phyloP scores from a whole-genome alignment of 1,140 invertebrate genomes.

The Pantala flavescens region DNA sequence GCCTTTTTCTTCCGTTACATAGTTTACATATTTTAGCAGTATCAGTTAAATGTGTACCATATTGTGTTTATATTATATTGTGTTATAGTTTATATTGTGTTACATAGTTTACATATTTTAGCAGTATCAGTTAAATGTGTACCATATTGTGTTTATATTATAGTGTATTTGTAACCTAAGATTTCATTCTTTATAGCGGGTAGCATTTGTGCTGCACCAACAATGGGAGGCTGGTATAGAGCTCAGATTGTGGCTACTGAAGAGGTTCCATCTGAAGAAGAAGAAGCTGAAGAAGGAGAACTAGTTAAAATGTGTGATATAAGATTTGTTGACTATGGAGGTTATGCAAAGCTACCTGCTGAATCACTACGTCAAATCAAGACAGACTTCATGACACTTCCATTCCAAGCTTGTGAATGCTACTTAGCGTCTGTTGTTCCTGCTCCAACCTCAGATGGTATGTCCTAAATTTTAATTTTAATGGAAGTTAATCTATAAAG shows the following conservation, averaged over 20 bases:
- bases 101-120: too few species aligned
- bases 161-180: too few species aligned
- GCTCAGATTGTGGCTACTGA: constrained; percentile 58
- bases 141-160: too few species aligned
- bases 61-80: too few species aligned
- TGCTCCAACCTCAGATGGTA: constrained; percentile 45
- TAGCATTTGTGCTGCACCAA: constrained; percentile 77
- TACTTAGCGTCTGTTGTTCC: constrained; percentile 80
- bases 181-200: constrained; percentile 44
- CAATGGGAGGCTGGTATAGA: constrained; percentile 77
- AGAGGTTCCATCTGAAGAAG: constrained; percentile 35
- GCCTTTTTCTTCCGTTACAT: too few species aligned
- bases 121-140: too few species aligned
- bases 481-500: constrained; percentile 2
- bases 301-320: constrained; percentile 52
- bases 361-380: constrained; percentile 73
- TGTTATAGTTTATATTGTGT: too few species aligned
- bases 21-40: too few species aligned
- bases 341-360: constrained; percentile 68
- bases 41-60: too few species aligned
- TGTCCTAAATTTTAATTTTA: constrained; percentile 27
- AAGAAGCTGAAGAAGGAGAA: constrained; percentile 37
- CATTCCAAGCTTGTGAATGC: constrained; percentile 94
- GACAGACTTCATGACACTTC: constrained; percentile 81
- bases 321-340: constrained; percentile 88